phyloP scores from a whole-genome alignment of 2,888 invertebrate species.

The Pharmacophagus antenor region DNA sequence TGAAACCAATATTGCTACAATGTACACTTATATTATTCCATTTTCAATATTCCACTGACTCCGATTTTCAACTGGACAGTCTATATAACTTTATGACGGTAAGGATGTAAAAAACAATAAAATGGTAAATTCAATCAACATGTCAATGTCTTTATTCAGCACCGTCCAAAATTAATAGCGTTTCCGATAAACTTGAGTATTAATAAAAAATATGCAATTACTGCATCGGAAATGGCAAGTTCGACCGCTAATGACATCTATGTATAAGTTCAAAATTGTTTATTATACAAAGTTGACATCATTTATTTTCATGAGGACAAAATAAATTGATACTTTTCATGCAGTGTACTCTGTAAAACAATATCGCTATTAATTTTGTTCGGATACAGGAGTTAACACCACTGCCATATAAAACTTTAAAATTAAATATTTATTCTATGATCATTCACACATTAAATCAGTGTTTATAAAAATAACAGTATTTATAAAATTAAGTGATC shows the following conservation, averaged over 20 bases:
- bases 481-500: too few species aligned
- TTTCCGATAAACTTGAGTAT: neutral
- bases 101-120: too few species aligned
- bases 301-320: neutral
- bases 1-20: too few species aligned
- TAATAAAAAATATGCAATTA: neutral
- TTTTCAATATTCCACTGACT: too few species aligned
- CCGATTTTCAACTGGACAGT: too few species aligned
- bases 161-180: neutral
- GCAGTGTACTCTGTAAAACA: neutral
- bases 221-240: neutral
- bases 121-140: neutral
- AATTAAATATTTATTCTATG: neutral
- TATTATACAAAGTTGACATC: too few species aligned
- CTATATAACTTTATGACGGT: too few species aligned
- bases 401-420: too few species aligned
- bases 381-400: neutral
- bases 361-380: constrained; percentile 13
- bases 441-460: neutral
- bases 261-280: too few species aligned
- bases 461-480: too few species aligned
- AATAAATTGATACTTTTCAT: neutral
- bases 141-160: neutral
- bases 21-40: too few species aligned
- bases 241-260: neutral